Evolutionary conservation across 2,113 vertebrate genomes (phyloP), one percentile per base, ranked within the genome.

Genomic region (Synchiropus splendidus): DNA sequence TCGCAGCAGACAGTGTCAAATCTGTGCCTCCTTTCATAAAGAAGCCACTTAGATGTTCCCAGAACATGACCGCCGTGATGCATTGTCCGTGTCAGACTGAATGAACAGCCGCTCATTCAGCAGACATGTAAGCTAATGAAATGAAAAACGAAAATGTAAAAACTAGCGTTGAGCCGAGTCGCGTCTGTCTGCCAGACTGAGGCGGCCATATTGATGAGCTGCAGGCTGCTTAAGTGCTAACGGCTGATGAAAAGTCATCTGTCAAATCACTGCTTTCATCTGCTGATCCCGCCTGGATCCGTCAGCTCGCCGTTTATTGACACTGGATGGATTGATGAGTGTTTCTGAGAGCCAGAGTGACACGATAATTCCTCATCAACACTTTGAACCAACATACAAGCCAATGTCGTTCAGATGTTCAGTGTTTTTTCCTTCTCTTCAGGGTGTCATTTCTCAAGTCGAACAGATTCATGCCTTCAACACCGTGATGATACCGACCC

Each of bases 201-300:
- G 46, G 46, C 38, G 17, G 16, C 21, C 17, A 17, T 67, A 78
- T 69, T 75, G 74, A 84, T 64, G 74, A 51, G 40, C 45, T 65
- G 53, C 58, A 55, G 52, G 61, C 41, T 15, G 51, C 61, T 57
- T 43, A 58, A 67, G 51, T 16, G 46, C 48, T 72, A 74, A 82
- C 71, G 64, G 72, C 59, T 58, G 32, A 52, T 36, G 56, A 79
- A 77, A 82, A 73, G 74, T 70, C 77, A 83, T 81, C 75, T 68
- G 77, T 81, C 77, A 78, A 74, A 79, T 70, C 64, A 49, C 51
- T 16, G 15, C 39, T 51, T 70, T 70, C 75, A 67, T 78, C 58
- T 70, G 44, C 45, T 30, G 31, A 45, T 48, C 50, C 45, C 57
- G 36, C 52, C 47, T 46, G 36, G 57, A 64, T 64, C 51, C 70